phyloP scores from a whole-genome alignment of 2,888 invertebrate genomes.

The Taenaris catops region DNA sequence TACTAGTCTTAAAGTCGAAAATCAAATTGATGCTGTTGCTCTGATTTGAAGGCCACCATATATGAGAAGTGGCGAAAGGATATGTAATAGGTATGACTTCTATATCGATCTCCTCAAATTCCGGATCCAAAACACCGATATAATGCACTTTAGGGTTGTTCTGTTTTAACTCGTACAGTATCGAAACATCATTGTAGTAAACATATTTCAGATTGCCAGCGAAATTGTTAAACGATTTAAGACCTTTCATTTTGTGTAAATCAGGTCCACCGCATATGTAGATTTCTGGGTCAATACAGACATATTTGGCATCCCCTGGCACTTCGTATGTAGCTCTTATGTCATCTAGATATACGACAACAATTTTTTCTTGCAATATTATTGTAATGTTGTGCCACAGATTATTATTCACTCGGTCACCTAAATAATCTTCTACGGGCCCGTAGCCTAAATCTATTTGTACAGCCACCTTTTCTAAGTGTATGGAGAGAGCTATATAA shows the following conservation, averaged over 20 bases:
- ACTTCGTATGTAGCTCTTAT: slow-evolving; percentile 85
- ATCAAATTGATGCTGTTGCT: slow-evolving; percentile 86
- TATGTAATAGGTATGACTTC: slow-evolving; percentile 94
- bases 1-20: slow-evolving; percentile 93
- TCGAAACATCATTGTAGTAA: slow-evolving; percentile 95
- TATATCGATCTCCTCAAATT: slow-evolving; percentile 91
- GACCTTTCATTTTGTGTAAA: slow-evolving; percentile 89
- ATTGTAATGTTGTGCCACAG: slow-evolving; percentile 96
- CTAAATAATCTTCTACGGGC: slow-evolving; percentile 83
- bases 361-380: slow-evolving; percentile 85
- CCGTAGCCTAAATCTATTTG: slow-evolving; percentile 94
- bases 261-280: slow-evolving; percentile 95
- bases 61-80: slow-evolving; percentile 93
- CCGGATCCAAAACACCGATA: slow-evolving; percentile 88
- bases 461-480: slow-evolving; percentile 90
- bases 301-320: slow-evolving; percentile 82
- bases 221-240: slow-evolving; percentile 91
- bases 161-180: slow-evolving; percentile 92
- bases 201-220: slow-evolving; percentile 95
- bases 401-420: slow-evolving; percentile 85
- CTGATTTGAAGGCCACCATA: slow-evolving; percentile 92
- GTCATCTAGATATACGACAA: slow-evolving; percentile 88
- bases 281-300: slow-evolving; percentile 96
- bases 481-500: slow-evolving; percentile 93
- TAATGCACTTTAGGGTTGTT: slow-evolving; percentile 92